These are phyloP conservation scores for Pangasius krempfi DNA, from an alignment of 2,797 vertebrate species.

Conservation along the genomic window DNA sequence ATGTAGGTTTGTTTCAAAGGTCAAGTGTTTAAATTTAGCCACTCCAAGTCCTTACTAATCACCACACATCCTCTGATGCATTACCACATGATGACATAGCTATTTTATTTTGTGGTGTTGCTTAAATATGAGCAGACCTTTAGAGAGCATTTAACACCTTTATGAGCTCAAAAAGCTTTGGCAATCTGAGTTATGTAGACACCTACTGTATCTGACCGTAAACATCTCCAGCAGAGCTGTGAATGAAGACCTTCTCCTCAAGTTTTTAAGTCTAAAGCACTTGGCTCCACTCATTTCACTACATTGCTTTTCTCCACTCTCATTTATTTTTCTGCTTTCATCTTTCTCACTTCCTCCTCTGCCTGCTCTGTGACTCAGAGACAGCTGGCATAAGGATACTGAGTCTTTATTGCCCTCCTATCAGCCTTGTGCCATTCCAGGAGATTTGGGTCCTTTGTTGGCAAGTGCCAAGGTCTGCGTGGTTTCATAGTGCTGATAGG, in stretches of 20 bases:
- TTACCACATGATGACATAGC: not conserved
- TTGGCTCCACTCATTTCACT: slow-evolving; percentile 33
- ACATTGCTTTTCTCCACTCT: slow-evolving; percentile 42
- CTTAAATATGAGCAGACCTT: slow-evolving; percentile 21
- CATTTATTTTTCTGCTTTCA: slow-evolving; percentile 26
- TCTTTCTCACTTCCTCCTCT: slow-evolving; percentile 7
- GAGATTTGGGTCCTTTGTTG: slow-evolving; percentile 63
- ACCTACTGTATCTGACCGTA: slow-evolving; percentile 21
- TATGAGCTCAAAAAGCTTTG: not conserved
- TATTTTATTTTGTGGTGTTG: not conserved
- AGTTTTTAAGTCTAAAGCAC: slow-evolving; percentile 40
- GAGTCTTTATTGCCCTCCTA: slow-evolving; percentile 68
- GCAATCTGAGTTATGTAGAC: slow-evolving; percentile 5
- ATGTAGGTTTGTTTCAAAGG: slow-evolving; percentile 15
- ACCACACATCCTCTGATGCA: slow-evolving; percentile 15
- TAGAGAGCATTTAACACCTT: slow-evolving; percentile 21
- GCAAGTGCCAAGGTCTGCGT: slow-evolving; percentile 59
- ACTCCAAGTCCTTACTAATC: slow-evolving; percentile 22
- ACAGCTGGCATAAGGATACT: slow-evolving; percentile 63
- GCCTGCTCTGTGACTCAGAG: slow-evolving; percentile 60
- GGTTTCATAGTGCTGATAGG: slow-evolving; percentile 68
- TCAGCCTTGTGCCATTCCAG: slow-evolving; percentile 63
- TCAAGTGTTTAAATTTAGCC: slow-evolving; percentile 22
- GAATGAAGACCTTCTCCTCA: slow-evolving; percentile 31
- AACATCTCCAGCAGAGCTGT: slow-evolving; percentile 23